Percentiles rank a stretch among this genome's conserved stretches.
These are phyloP conservation scores for Eudasyphora cyanicolor DNA, from an alignment of 2,888 invertebrate genomes.

Conservation along the genomic window DNA sequence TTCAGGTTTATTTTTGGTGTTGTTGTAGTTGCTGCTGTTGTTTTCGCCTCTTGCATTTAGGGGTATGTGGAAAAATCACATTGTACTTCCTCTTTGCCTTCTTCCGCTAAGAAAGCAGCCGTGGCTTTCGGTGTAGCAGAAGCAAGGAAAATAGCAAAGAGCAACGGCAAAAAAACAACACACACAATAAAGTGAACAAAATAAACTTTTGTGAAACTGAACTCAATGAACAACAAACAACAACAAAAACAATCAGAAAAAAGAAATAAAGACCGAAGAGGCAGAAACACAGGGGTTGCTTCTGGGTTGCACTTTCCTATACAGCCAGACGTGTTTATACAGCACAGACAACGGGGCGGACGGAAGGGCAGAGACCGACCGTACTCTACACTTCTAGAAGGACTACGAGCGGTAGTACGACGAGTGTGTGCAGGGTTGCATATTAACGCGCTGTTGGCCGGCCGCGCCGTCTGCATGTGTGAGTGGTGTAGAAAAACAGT, in stretches of 20 bases:
- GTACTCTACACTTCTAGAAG: not conserved
- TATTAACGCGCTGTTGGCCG: not conserved
- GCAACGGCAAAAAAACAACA: constrained; percentile 26
- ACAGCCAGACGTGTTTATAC: not conserved
- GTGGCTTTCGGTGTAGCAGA: not conserved
- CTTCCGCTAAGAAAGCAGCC: not conserved
- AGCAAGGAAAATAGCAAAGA: constrained; percentile 22
- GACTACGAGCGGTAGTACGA: too few species aligned
- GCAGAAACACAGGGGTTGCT: constrained; percentile 59
- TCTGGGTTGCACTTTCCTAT: constrained; percentile 9
- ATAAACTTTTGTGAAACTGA: constrained; percentile 30
- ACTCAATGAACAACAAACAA: constrained; percentile 14
- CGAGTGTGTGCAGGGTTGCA: not conserved
- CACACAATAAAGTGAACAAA: constrained; percentile 41
- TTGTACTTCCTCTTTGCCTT: not conserved
- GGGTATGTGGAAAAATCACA: constrained; percentile 58
- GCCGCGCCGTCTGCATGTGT: not conserved
- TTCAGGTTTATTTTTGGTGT: constrained; percentile 33
- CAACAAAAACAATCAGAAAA: not conserved
- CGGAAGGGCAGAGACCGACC: constrained; percentile 1
- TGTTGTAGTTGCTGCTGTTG: not conserved
- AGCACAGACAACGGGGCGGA: not conserved
- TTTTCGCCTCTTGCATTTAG: not conserved
- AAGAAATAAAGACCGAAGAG: not conserved
- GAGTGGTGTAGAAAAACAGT: too few species aligned